Evolutionary conservation across 2,113 vertebrate species (phyloP), one percentile per base, ranked within the genome.

Genomic region (Donacobius atricapilla): DNA sequence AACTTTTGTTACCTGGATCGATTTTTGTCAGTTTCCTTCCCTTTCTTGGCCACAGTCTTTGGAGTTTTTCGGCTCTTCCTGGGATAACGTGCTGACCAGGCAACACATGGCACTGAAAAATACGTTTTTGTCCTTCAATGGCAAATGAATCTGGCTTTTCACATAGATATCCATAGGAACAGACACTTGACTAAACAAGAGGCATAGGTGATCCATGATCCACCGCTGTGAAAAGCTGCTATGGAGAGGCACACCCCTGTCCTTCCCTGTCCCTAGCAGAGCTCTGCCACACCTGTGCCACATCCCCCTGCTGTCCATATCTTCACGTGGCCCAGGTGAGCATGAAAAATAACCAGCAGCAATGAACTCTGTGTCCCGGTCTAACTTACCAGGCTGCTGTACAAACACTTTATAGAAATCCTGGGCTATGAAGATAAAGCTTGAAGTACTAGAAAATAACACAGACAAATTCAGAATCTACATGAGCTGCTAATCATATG

Each of bases 1-100:
- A 47, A 10, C 4, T 30, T 31, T 7, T 39, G 16, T 44, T 39
- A n/a, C 16, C 28, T 42, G 27, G 7, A 30, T 60, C 0, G 0
- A 11, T 53, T 72, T 69, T 45, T 63, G 22, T 12, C 10, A 4
- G 6, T 56, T 83, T 7, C 64, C 8, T 80, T 69, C 16, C 15
- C 13, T 64, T 1, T 69, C 64, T 31, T 47, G 10, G 10, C 4
- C 11, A 8, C 4, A 16, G 6, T 30, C 12, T 40, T 65, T 8
- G 53, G 18, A 39, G 19, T 44, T 72, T 77, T 56, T 18, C 11
- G 21, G 22, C 16, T 53, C 22, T 40, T 48, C 31, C 7, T 39
- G 19, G 11, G 24, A 3, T 24, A 27, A 8, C 4, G 4, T 31
- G 31, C 42, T 83, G 48, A 7, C 8, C 13, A 53, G 75, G 31